Percentiles rank a stretch among this genome's conserved stretches.
Conservation (phyloP, 64 coral and sea anemone species). For the Montipora capricornis region DNA sequence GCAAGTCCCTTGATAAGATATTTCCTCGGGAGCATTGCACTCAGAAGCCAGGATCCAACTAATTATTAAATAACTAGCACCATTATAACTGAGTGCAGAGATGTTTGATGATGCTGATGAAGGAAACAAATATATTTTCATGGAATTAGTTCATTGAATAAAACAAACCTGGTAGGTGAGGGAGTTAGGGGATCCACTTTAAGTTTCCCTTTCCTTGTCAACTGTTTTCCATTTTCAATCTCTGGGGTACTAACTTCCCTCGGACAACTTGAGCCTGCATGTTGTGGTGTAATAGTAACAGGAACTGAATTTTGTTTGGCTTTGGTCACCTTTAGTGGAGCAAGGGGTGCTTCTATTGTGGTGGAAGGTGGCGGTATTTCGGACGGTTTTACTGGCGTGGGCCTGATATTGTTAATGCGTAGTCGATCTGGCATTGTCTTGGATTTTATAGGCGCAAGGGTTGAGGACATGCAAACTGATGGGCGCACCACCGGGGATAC, state of each 20-base stretch:
- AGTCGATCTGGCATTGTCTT: constrained; percentile 84
- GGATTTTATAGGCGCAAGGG: constrained; percentile 73
- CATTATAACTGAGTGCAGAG: too few relatives aligned
- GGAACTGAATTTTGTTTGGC: constrained; percentile 34
- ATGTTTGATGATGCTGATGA: too few relatives aligned
- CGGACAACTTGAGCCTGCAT: constrained; percentile 4
- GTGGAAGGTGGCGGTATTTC: constrained; percentile 73
- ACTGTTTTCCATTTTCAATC: constrained; percentile 21
- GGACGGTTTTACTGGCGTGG: constrained; percentile 58
- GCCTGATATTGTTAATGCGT: constrained; percentile 58
- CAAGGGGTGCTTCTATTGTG: constrained; percentile 27
- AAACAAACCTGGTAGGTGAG: constrained; percentile 12
- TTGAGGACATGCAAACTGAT: constrained; percentile 13
- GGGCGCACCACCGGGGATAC: constrained; percentile 33
- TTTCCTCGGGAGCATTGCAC: too few relatives aligned
- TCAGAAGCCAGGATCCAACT: too few relatives aligned
- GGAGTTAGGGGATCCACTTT: not conserved
- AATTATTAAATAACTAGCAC: too few relatives aligned
- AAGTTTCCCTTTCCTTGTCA: constrained; percentile 33
- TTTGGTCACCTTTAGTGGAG: constrained; percentile 78
- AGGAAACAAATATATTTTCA: too few relatives aligned
- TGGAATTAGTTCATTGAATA: not conserved
- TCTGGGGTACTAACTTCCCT: constrained; percentile 12
- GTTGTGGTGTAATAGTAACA: constrained; percentile 12
- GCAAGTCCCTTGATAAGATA: too few relatives aligned